A percentile compares a stretch with the other conserved stretches of the same genome.
These are phyloP conservation scores for Sitta europaea DNA, from an alignment of 2,113 vertebrate species.

Conservation along the genomic window DNA sequence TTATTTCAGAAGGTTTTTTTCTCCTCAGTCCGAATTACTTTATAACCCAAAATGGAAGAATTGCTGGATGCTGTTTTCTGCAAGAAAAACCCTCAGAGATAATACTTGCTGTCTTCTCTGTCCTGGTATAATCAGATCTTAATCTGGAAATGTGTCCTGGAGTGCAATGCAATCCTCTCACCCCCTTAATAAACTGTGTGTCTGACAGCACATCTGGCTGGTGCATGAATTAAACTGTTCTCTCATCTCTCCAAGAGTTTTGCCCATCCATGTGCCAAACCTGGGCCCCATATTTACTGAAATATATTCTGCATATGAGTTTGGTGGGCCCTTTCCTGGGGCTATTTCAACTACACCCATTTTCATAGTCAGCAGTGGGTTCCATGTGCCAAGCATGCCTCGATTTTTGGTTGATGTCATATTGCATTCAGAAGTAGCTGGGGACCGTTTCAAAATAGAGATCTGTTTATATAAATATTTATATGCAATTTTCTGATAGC, in stretches of 20 bases:
- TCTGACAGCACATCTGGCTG: not conserved
- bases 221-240: not conserved
- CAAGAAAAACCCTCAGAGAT: not conserved
- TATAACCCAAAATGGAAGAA: not conserved
- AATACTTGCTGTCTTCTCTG: not conserved
- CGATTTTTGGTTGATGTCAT: conserved; percentile 23
- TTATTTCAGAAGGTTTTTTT: not conserved
- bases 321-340: not conserved
- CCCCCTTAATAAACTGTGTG: not conserved
- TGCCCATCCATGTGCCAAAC: not conserved
- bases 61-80: not conserved
- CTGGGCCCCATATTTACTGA: not conserved
- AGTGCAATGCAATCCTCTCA: not conserved
- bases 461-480: conserved; percentile 43
- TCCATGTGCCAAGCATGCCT: conserved; percentile 1
- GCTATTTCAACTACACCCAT: not conserved
- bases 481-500: not conserved
- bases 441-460: conserved; percentile 31
- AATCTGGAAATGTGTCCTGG: not conserved
- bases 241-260: not conserved
- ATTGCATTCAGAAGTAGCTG: conserved; percentile 26
- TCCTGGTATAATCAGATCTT: not conserved
- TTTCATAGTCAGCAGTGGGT: not conserved
- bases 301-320: not conserved
- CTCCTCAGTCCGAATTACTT: not conserved